A percentile compares a stretch with the other conserved stretches of the same genome.
These are phyloP conservation scores for Frankliniella intonsa DNA, from an alignment of 2,888 invertebrate species.

Conservation along the genomic window DNA sequence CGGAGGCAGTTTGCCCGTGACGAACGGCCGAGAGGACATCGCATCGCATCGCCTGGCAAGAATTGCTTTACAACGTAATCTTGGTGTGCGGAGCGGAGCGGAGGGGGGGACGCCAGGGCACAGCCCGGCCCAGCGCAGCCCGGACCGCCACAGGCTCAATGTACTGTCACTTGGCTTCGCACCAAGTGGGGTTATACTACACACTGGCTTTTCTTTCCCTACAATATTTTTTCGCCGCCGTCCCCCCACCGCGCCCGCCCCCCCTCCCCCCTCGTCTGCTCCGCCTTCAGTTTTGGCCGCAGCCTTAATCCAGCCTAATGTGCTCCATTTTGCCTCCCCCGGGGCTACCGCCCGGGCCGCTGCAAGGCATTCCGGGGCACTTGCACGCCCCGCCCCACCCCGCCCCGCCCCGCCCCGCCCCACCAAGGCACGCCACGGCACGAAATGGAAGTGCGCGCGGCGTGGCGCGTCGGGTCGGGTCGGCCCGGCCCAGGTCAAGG, in stretches of 20 bases:
- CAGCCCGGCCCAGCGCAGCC: background rate
- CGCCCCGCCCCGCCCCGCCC: background rate
- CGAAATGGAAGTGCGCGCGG: background rate
- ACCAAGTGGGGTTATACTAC: constrained; percentile 6
- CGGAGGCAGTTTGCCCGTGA: background rate
- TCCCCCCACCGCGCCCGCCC: background rate
- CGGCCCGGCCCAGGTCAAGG: background rate
- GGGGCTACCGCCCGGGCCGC: background rate
- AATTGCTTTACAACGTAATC: constrained; percentile 1
- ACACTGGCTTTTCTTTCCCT: background rate
- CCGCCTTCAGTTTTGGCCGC: background rate
- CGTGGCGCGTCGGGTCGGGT: background rate
- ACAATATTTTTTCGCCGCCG: background rate
- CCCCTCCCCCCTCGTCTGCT: background rate
- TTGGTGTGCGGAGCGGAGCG: background rate
- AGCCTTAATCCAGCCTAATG: constrained; percentile 9
- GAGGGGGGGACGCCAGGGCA: background rate
- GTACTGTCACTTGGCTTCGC: constrained; percentile 22
- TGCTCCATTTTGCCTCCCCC: constrained; percentile 5
- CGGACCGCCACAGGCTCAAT: background rate
- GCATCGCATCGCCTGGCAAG: background rate
- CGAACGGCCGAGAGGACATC: too few species aligned
- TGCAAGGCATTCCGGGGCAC: too few species aligned
- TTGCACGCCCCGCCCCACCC: background rate
- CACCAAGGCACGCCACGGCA: background rate